phyloP scores from a whole-genome alignment of 2,888 invertebrate genomes.

The Electrophaes corylata region DNA sequence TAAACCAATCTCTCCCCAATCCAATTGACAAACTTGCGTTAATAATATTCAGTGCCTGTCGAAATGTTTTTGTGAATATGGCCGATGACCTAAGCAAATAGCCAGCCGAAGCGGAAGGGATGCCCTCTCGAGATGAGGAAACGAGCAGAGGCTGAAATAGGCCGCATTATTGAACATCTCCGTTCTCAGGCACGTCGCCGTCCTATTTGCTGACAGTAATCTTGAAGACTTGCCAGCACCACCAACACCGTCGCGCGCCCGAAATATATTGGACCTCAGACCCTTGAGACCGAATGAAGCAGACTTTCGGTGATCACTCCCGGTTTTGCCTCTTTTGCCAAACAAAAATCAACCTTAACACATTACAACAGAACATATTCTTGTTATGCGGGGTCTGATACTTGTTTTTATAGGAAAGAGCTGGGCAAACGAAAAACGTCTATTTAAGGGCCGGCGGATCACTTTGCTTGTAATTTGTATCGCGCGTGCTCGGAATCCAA shows the following conservation, averaged over 20 bases:
- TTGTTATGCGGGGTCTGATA: conserved; percentile 30
- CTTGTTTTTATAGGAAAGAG: conserved; percentile 65
- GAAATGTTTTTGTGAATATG: conserved; percentile 8
- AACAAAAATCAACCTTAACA: conserved; percentile 34
- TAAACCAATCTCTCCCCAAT: too few species aligned
- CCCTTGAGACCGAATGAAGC: conserved; percentile 67
- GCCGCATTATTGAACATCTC: conserved; percentile 59
- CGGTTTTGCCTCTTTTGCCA: conserved; percentile 41
- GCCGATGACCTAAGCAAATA: conserved; percentile 31
- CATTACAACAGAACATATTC: conserved; percentile 27
- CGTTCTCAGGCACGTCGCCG: conserved; percentile 65
- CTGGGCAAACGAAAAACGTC: conserved; percentile 65
- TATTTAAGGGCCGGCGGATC: conserved; percentile 69
- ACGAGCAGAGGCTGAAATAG: conserved; percentile 49
- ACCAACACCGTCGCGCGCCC: conserved; percentile 43
- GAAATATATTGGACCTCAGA: conserved; percentile 71
- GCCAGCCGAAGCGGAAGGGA: conserved; percentile 29
- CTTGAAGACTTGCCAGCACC: conserved; percentile 65
- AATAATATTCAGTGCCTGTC: background rate
- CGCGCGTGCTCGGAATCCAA: conserved; percentile 62
- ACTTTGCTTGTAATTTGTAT: conserved; percentile 73
- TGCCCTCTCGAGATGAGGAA: conserved; percentile 35
- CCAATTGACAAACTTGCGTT: background rate
- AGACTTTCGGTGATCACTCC: conserved; percentile 56
- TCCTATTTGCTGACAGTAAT: conserved; percentile 76